Evolutionary conservation across 2,797 vertebrate species (phyloP).

Genomic region (Acipenser oxyrinchus): DNA sequence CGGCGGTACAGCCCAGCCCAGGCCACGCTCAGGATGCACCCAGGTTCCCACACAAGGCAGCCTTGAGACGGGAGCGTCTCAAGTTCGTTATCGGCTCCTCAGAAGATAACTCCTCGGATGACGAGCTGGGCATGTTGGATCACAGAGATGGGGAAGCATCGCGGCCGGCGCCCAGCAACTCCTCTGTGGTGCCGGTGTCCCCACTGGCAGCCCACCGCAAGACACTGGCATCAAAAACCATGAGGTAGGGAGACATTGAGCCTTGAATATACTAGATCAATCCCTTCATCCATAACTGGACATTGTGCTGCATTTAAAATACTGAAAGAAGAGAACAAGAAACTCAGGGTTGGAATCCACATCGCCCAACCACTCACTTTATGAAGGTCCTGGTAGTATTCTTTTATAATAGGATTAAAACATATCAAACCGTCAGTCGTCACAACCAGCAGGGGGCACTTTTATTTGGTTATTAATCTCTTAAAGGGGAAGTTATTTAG

Average conservation of each 20-base stretch:
- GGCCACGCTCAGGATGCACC: not conserved
- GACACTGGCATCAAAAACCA: conserved; percentile 18
- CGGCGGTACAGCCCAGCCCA: conserved; percentile 9
- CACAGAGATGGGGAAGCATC: conserved; percentile 43
- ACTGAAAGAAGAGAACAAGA: not conserved
- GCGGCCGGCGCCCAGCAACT: conserved; percentile 31
- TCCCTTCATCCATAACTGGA: not conserved
- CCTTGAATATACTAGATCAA: conserved; percentile 1
- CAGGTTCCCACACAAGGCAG: conserved; percentile 32
- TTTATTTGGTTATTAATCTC: not conserved
- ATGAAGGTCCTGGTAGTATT: not conserved
- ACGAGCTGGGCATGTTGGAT: conserved; percentile 48
- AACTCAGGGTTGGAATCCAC: not conserved
- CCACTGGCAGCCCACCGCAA: not conserved
- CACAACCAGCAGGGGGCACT: no score
- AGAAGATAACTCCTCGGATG: conserved; percentile 82
- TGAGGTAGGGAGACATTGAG: conserved; percentile 45
- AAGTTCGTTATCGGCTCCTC: conserved; percentile 88
- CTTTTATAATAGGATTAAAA: not conserved
- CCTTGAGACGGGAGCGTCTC: conserved; percentile 46
- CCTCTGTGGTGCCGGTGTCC: conserved; percentile 13
- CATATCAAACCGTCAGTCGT: not conserved
- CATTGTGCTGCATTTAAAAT: not conserved
- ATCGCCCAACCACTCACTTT: not conserved
- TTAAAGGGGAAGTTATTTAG: no score